Base-by-base conservation (phyloP, 2,888 invertebrate genomes). In the Hydrotaea cyrtoneurina region DNA sequence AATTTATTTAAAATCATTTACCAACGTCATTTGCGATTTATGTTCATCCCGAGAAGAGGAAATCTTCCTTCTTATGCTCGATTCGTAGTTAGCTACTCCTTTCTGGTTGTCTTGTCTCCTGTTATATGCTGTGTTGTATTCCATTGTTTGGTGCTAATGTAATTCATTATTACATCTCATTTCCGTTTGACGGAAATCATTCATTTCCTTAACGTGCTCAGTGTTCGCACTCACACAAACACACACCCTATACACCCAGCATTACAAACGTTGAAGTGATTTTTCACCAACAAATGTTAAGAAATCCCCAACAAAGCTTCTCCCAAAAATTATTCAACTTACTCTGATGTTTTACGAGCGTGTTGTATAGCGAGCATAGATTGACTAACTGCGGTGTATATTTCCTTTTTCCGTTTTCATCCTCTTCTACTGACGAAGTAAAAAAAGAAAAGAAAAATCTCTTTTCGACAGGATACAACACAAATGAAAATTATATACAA, bases 201-300 rank as follows among this genome's bases (percentile, higher is more conserved):
- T 86, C 85, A 86, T 86, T 87, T 87, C 86, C 86, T 72, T 82
- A 80, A 76, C 72, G 80, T 82, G 46, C 74, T 78, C 75, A 78
- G 15, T 55, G 55, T 57, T 62, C 19, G 66, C 78, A 64, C 26
- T 62, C 39, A 71, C 10, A 26, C 21, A 46, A 2, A 73, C 55
- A 57, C 8, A 46, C 36, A 73, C n/a, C 26, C 26, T n/a, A 66
- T 21, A 46, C 72, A 66, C 39, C 15, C 50, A 31, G n/a, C 21
- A 43, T 3, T 13, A 39, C 17, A n/a, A 10, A 86, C 86, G 86
- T 86, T 86, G 87, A 89, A 88, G 88, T 89, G 87, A 90, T 90
- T 89, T 89, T 90, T 90, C 88, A 88, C 86, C 86, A 88, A 53
- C n/a, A 71, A 53, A 50, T 78, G 8, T 19, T 17, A 82, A 82